Evolutionary conservation across 37 sponge, comb jelly and placozoan genomes (phyloP).

Genomic region (Chondrilla cf. caribensis): DNA sequence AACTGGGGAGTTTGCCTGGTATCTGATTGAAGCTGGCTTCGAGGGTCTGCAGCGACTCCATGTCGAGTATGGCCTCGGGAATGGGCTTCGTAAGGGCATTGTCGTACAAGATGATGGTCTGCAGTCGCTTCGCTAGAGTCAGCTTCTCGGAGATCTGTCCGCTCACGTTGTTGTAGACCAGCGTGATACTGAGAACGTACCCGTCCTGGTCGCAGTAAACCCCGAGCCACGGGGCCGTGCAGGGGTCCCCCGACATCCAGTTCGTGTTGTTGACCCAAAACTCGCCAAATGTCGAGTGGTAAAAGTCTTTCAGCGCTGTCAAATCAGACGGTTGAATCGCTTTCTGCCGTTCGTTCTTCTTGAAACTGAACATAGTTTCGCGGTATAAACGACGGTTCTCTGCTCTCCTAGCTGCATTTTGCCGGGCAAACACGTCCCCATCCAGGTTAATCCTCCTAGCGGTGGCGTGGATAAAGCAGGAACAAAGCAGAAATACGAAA

Average conservation of each 20-base stretch:
- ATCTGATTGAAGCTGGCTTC: constrained; percentile 53
- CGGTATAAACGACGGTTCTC: background rate
- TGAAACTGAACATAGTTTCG: background rate
- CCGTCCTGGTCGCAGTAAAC: constrained; percentile 59
- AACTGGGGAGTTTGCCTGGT: constrained; percentile 33
- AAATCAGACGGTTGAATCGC: constrained; percentile 48
- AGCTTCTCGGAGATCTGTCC: constrained; percentile 56
- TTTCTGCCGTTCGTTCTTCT: background rate
- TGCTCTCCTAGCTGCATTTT: background rate
- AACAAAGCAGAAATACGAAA: no score
- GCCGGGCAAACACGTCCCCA: background rate
- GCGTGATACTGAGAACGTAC: constrained; percentile 46
- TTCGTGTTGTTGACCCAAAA: constrained; percentile 70
- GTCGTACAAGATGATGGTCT: constrained; percentile 45
- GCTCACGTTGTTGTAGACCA: constrained; percentile 55
- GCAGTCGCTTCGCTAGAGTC: constrained; percentile 31
- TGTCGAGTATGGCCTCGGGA: constrained; percentile 36
- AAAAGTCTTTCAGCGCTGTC: constrained; percentile 60
- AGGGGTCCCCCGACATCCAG: constrained; percentile 79
- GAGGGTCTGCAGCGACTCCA: constrained; percentile 46
- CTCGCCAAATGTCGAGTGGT: constrained; percentile 51
- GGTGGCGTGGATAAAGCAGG: no score
- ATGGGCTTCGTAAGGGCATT: constrained; percentile 45
- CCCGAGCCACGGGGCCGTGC: constrained; percentile 60
- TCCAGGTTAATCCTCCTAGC: no score